Conservation (phyloP, 2,888 invertebrate species). For the Ferrisia virgata region DNA sequence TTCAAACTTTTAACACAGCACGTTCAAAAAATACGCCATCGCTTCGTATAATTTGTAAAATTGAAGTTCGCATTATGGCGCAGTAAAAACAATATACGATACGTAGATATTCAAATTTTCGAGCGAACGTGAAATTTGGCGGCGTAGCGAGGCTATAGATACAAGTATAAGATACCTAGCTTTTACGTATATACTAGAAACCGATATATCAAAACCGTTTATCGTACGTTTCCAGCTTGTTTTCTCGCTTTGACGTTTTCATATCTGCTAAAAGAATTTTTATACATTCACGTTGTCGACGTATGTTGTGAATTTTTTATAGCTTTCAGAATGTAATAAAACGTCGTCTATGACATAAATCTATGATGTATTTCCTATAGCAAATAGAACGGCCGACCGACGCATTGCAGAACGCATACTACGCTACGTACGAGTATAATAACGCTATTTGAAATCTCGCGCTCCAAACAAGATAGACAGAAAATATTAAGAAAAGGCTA, state of each 20-base stretch:
- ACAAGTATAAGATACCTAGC: no score
- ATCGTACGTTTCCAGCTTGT: slow-evolving; percentile 13
- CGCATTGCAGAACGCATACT: slow-evolving; percentile 17
- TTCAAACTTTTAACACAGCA: no score
- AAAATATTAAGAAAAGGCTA: neutral
- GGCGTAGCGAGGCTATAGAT: no score
- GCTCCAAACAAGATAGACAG: neutral
- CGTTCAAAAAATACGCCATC: no score
- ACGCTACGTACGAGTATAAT: no score
- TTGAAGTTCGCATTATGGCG: neutral
- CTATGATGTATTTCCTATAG: neutral
- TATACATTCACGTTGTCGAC: slow-evolving; percentile 17
- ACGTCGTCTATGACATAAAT: slow-evolving; percentile 23
- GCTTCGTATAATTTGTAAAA: no score
- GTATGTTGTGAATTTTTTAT: slow-evolving; percentile 11
- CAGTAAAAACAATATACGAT: neutral
- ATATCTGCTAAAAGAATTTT: slow-evolving; percentile 8
- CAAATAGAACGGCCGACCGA: slow-evolving; percentile 15
- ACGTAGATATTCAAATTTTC: slow-evolving; percentile 17
- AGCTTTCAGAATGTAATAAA: slow-evolving; percentile 23
- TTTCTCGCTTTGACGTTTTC: slow-evolving; percentile 10
- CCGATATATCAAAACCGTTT: slow-evolving; percentile 14
- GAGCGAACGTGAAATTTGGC: neutral
- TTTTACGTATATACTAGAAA: no score
- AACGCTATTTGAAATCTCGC: slow-evolving; percentile 1